phyloP scores from a whole-genome alignment of 2,888 invertebrate species.

The Tipula confusa region DNA sequence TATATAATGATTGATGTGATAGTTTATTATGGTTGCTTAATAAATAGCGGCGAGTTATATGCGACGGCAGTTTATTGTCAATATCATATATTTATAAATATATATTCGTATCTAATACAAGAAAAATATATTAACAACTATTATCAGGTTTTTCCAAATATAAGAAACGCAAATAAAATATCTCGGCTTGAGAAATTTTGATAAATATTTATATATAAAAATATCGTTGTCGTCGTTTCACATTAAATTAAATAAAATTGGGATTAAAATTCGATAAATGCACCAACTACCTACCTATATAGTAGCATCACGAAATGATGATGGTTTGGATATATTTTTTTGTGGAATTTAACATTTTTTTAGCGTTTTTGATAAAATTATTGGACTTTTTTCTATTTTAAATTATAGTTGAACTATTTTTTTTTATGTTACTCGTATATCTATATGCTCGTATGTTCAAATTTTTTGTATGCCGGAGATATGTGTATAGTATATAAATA shows the following conservation, averaged over 20 bases:
- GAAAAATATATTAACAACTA: background rate
- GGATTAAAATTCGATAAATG: background rate
- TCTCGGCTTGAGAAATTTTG: background rate
- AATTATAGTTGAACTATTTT: constrained; percentile 3
- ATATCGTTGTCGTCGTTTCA: background rate
- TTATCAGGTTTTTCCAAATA: background rate
- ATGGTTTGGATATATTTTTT: background rate
- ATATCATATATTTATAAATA: no score
- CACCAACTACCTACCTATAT: no score
- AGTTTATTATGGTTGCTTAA: background rate
- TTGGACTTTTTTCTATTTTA: background rate
- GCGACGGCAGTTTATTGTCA: background rate
- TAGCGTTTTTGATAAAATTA: constrained; percentile 15
- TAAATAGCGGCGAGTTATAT: background rate
- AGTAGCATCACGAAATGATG: background rate
- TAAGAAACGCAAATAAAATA: background rate
- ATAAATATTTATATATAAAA: background rate
- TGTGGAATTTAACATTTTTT: background rate
- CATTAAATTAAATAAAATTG: background rate
- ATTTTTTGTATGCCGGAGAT: background rate
- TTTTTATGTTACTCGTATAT: background rate
- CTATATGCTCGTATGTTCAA: background rate
- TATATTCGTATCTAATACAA: background rate
- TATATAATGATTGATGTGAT: background rate
- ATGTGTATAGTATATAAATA: no score